phyloP scores from a whole-genome alignment of 2,797 vertebrate genomes.

The Kryptolebias ocellatus region DNA sequence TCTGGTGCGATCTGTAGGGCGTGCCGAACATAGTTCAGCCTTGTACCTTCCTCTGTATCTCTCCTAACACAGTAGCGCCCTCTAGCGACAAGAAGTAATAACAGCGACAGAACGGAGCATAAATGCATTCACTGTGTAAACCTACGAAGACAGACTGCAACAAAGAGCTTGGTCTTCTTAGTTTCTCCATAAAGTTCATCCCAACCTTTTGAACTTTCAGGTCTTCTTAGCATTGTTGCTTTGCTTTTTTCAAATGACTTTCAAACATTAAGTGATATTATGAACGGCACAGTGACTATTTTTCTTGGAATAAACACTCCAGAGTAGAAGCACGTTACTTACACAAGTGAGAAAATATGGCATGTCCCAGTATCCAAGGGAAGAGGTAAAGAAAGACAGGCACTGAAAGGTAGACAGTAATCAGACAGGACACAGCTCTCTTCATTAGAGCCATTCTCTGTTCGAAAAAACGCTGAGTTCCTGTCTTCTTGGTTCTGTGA shows the following conservation, averaged over 20 bases:
- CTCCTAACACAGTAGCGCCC: too few species aligned
- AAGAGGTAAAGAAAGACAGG: conserved; percentile 73
- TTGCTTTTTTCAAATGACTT: not conserved
- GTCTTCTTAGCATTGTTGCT: not conserved
- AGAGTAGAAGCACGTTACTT: conserved; percentile 68
- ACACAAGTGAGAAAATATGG: conserved; percentile 85
- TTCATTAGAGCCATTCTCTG: conserved; percentile 39
- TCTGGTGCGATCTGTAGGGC: too few species aligned
- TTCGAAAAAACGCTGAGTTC: not conserved
- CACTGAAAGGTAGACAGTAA: conserved; percentile 70
- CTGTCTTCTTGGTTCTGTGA: not conserved
- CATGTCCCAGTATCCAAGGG: conserved; percentile 79
- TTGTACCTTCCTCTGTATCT: too few species aligned
- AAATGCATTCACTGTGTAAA: too few species aligned
- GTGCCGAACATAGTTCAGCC: too few species aligned
- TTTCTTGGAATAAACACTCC: too few species aligned
- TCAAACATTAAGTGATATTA: not conserved
- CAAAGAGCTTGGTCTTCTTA: not conserved
- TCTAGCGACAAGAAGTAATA: too few species aligned
- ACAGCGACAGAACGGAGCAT: too few species aligned
- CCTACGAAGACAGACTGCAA: too few species aligned
- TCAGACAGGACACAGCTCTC: conserved; percentile 41
- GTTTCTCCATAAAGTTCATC: not conserved
- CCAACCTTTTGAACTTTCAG: not conserved
- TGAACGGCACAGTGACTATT: not conserved